Evolutionary conservation across 1,140 invertebrate species (phyloP).

Genomic region (Drosophila biarmipes): DNA sequence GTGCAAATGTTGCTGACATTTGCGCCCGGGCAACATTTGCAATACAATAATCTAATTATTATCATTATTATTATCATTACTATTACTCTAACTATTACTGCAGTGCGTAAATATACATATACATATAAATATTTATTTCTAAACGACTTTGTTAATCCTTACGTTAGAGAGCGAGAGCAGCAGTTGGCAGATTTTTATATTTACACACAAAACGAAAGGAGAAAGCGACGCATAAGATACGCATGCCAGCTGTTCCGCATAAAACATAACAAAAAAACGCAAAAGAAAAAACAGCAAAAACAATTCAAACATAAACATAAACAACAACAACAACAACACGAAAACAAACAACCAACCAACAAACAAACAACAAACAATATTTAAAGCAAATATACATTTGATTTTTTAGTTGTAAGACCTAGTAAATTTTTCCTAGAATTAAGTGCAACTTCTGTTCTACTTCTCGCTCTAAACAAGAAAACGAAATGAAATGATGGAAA

Average conservation of each 20-base stretch:
- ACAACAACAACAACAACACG: too few relatives aligned
- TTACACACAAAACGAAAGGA: conserved; percentile 8
- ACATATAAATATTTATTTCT: conserved; percentile 79
- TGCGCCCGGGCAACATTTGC: conserved; percentile 79
- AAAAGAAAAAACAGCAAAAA: conserved; percentile 55
- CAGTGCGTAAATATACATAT: conserved; percentile 58
- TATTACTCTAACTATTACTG: conserved; percentile 48
- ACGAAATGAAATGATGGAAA: conserved; percentile 50
- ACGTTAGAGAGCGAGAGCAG: conserved; percentile 61
- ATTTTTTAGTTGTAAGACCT: conserved; percentile 82
- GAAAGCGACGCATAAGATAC: conserved; percentile 16
- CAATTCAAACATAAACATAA: conserved; percentile 33
- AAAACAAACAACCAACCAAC: conserved; percentile 42
- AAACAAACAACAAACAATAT: conserved; percentile 62
- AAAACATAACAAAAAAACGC: conserved; percentile 49
- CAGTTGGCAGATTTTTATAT: conserved; percentile 67
- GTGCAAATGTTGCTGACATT: conserved; percentile 74
- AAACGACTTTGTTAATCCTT: conserved; percentile 81
- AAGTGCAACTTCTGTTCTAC: conserved; percentile 78
- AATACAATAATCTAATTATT: conserved; percentile 74
- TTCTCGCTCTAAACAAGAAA: conserved; percentile 73
- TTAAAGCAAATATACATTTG: conserved; percentile 81
- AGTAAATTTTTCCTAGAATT: conserved; percentile 84
- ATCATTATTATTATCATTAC: conserved; percentile 54
- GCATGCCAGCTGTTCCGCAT: conserved; percentile 54